These are phyloP conservation scores for Lytechinus variegatus DNA, from an alignment of 35 echinoderm and acorn worm genomes.

Conservation along the genomic window DNA sequence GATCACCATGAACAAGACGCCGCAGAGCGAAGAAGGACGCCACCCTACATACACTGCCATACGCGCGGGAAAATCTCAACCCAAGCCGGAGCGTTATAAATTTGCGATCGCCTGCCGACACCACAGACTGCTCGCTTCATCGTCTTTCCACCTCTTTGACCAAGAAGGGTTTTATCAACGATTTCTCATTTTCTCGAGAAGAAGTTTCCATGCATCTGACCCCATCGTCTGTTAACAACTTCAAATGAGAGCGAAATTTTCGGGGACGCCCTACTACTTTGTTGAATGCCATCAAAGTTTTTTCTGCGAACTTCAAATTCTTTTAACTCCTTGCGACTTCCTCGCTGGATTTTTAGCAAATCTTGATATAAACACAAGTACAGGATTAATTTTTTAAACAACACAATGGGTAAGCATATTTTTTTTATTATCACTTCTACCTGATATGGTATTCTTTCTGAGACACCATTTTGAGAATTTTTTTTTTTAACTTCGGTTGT, in stretches of 20 bases:
- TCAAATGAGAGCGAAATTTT: neutral
- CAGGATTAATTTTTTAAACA: neutral
- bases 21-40: neutral
- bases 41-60: neutral
- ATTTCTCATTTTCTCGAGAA: too few species aligned
- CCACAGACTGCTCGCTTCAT: neutral
- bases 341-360: neutral
- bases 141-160: neutral
- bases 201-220: neutral
- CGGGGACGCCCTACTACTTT: neutral
- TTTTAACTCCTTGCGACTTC: neutral
- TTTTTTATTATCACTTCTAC: neutral
- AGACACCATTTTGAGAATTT: too few species aligned
- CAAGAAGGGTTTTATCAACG: neutral
- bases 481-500: too few species aligned
- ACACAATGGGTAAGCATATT: neutral
- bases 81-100: conserved; percentile 9
- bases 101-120: neutral
- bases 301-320: neutral
- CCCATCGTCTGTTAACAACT: neutral
- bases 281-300: neutral
- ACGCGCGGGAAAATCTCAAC: conserved; percentile 17
- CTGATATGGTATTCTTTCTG: too few species aligned
- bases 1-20: neutral
- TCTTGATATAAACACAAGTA: neutral